Conservation (phyloP, 1,140 invertebrate genomes). For the Thaumetopoea pityocampa region DNA sequence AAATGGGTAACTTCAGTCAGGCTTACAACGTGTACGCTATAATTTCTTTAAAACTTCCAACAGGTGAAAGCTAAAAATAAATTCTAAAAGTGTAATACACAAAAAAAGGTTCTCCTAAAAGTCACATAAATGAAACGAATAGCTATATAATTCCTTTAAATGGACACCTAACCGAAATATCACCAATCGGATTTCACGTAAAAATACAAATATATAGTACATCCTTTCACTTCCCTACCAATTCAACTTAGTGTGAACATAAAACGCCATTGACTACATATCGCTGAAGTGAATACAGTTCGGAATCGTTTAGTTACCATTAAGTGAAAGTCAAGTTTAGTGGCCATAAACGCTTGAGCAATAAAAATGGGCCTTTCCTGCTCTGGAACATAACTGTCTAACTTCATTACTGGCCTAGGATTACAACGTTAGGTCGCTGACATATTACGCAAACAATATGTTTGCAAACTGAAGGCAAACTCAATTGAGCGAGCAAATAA, state of each 20-base stretch:
- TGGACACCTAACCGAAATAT: too few relatives aligned
- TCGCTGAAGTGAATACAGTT: conserved; percentile 16
- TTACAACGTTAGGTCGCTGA: conserved; percentile 1
- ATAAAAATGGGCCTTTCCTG: conserved; percentile 27
- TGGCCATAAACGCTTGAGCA: conserved; percentile 39
- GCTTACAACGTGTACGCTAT: too few relatives aligned
- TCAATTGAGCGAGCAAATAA: too few relatives aligned
- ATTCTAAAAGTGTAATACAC: too few relatives aligned
- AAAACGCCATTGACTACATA: conserved; percentile 11
- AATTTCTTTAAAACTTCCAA: too few relatives aligned
- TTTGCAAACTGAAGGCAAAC: too few relatives aligned
- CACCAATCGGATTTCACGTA: too few relatives aligned
- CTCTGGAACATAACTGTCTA: conserved; percentile 28
- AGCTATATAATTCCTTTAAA: too few relatives aligned
- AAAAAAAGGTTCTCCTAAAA: too few relatives aligned
- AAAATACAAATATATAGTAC: background rate
- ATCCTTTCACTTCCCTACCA: conserved; percentile 7
- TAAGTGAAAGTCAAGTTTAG: conserved; percentile 44
- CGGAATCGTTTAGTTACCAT: conserved; percentile 28
- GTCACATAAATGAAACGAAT: too few relatives aligned
- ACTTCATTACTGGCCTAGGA: conserved; percentile 32
- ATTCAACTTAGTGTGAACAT: conserved; percentile 10
- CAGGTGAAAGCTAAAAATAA: too few relatives aligned
- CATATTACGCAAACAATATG: conserved; percentile 12
- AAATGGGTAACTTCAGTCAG: too few relatives aligned